Conservation (phyloP, 2,113 vertebrate genomes). For the Kobus ellipsiprymnus region DNA sequence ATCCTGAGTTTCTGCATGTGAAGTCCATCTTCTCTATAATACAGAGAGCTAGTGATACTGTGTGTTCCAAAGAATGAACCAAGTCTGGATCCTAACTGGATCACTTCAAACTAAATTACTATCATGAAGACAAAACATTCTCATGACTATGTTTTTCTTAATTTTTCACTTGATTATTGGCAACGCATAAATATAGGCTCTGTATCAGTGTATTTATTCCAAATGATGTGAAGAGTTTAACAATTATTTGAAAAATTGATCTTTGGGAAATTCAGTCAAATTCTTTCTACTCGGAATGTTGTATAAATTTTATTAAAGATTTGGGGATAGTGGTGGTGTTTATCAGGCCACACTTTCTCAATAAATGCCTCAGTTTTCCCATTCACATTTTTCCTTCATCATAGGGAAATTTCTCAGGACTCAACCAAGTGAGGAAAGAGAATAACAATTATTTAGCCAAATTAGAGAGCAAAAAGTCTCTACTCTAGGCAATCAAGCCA, state of each 20-base stretch:
- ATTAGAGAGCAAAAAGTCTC: background rate
- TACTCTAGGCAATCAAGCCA: background rate
- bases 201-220: background rate
- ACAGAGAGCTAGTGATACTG: background rate
- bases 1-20: conserved; percentile 15
- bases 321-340: background rate
- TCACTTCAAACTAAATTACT: conserved; percentile 38
- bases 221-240: background rate
- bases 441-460: background rate
- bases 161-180: background rate
- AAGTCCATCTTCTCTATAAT: background rate
- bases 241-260: background rate
- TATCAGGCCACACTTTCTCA: background rate
- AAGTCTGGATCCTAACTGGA: conserved; percentile 19
- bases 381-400: background rate
- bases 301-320: background rate
- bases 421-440: background rate
- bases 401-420: background rate
- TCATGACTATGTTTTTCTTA: background rate
- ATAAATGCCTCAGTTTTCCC: background rate
- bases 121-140: conserved; percentile 23
- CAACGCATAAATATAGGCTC: background rate
- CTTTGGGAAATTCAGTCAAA: background rate
- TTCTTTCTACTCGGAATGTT: background rate
- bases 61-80: conserved; percentile 2